Conservation (phyloP, 2,888 invertebrate genomes). For the Chrysopilus asiliformis region DNA sequence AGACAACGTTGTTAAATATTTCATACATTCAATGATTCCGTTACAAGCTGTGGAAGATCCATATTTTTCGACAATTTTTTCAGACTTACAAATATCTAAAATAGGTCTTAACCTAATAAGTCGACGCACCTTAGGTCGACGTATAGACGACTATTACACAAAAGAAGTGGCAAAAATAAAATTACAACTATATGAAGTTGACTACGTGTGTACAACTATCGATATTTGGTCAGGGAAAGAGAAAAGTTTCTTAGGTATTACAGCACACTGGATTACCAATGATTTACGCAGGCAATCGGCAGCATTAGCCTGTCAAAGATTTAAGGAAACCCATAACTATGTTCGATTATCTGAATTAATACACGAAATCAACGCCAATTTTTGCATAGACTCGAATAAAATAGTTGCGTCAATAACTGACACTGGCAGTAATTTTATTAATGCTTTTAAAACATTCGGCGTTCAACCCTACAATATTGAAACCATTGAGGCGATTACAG, state of each 20-base stretch:
- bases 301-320: slow-evolving; percentile 18
- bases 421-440: background rate
- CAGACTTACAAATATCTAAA: background rate
- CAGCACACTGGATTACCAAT: slow-evolving; percentile 16
- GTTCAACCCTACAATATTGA: background rate
- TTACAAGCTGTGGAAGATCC: slow-evolving; percentile 2
- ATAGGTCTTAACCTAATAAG: background rate
- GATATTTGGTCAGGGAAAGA: slow-evolving; percentile 18
- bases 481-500: background rate
- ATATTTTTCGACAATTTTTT: background rate
- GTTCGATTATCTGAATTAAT: background rate
- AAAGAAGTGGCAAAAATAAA: background rate
- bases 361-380: background rate
- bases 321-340: slow-evolving; percentile 15
- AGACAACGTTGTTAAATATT: background rate
- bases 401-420: slow-evolving; percentile 1
- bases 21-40: background rate
- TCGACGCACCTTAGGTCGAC: background rate
- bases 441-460: background rate
- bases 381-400: background rate
- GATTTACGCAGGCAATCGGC: slow-evolving; percentile 15
- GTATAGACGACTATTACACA: background rate
- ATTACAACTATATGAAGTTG: slow-evolving; percentile 6
- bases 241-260: slow-evolving; percentile 19
- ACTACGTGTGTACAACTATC: slow-evolving; percentile 15